Percentiles rank a stretch among this genome's conserved stretches.
phyloP scores from a whole-genome alignment of 2,888 invertebrate species.

The Pycnomerus fuliginosus region DNA sequence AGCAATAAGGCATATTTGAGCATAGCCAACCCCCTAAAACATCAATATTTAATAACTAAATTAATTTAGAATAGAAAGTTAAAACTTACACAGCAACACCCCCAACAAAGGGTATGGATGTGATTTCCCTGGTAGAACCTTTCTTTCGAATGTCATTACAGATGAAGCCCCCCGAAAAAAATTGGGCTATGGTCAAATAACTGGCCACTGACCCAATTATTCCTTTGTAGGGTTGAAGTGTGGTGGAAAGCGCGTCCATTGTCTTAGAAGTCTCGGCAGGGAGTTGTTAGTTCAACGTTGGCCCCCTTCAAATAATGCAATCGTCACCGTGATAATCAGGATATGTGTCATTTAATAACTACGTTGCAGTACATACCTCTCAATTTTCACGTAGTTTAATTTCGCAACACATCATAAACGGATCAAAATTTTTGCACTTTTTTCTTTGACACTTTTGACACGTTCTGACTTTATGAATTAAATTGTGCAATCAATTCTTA shows the following conservation, averaged over 20 bases:
- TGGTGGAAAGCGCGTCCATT: slow-evolving; percentile 57
- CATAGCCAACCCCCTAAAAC: slow-evolving; percentile 69
- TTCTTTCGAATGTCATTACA: slow-evolving; percentile 73
- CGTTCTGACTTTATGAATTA: too few relatives aligned
- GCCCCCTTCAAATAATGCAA: too few relatives aligned
- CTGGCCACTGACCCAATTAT: slow-evolving; percentile 68
- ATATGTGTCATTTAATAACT: too few relatives aligned
- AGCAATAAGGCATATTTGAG: slow-evolving; percentile 74
- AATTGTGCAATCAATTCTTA: too few relatives aligned
- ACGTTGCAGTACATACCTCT: too few relatives aligned
- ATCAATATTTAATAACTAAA: slow-evolving; percentile 8
- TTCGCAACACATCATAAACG: too few relatives aligned
- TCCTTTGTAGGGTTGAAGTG: slow-evolving; percentile 67
- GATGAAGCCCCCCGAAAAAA: slow-evolving; percentile 76
- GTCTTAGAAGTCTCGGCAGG: too few relatives aligned
- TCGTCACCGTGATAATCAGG: too few relatives aligned
- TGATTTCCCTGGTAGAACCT: slow-evolving; percentile 64
- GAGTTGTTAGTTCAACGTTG: too few relatives aligned
- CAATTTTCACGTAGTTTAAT: too few relatives aligned
- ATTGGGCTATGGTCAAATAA: slow-evolving; percentile 76
- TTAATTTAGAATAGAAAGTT: slow-evolving; percentile 1
- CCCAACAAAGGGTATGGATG: slow-evolving; percentile 72
- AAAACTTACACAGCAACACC: slow-evolving; percentile 73
- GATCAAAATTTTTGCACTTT: too few relatives aligned
- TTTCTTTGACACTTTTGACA: too few relatives aligned